Percentiles rank a stretch among this genome's conserved stretches.
Conservation (phyloP, 2,888 invertebrate genomes). For the Cistogaster globosa region DNA sequence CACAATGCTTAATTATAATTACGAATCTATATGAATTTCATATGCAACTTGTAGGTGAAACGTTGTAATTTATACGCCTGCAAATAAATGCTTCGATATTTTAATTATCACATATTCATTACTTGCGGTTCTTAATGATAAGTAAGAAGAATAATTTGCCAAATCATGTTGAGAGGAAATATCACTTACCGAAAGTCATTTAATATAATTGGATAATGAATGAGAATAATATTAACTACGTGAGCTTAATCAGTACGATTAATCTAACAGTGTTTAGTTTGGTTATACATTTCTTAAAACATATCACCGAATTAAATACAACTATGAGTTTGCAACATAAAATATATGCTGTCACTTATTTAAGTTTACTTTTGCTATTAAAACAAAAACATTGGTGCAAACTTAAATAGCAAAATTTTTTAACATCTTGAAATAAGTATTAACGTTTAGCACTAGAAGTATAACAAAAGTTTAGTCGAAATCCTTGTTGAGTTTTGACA, state of each 20-base stretch:
- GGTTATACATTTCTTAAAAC: neutral
- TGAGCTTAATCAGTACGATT: conserved; percentile 66
- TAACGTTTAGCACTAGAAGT: too few species aligned
- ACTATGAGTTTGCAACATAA: conserved; percentile 9
- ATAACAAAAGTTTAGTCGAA: too few species aligned
- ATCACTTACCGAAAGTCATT: conserved; percentile 80
- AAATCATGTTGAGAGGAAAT: conserved; percentile 74
- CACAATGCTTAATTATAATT: neutral
- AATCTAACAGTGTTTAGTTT: conserved; percentile 36
- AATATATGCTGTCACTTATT: neutral
- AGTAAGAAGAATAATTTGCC: too few species aligned
- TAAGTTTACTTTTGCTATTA: neutral
- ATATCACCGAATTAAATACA: conserved; percentile 8
- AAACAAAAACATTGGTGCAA: neutral
- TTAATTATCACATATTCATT: neutral
- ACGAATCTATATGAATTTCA: neutral
- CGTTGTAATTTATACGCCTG: too few species aligned
- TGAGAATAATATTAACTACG: conserved; percentile 72
- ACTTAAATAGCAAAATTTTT: conserved; percentile 8
- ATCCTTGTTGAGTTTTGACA: too few species aligned
- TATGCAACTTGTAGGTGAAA: neutral
- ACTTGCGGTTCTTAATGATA: neutral
- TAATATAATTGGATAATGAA: conserved; percentile 80
- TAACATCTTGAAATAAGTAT: too few species aligned
- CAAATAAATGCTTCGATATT: too few species aligned